Percentiles rank a stretch among this genome's conserved stretches.
These are phyloP conservation scores for Hyperoplus immaculatus DNA, from an alignment of 2,797 vertebrate species.

Conservation along the genomic window DNA sequence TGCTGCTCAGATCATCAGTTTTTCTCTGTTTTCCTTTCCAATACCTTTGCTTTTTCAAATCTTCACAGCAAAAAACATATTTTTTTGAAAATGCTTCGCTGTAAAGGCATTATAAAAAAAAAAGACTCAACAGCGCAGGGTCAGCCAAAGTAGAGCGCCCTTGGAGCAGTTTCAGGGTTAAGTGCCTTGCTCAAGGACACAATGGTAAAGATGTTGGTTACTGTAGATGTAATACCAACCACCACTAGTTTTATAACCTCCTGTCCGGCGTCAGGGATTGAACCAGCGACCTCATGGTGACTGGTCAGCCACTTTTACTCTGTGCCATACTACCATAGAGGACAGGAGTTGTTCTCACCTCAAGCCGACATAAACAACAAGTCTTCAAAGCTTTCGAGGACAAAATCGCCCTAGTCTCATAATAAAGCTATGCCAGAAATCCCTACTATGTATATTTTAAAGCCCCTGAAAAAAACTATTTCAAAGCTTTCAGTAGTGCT, in stretches of 20 bases:
- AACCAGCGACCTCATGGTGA: too few relatives aligned
- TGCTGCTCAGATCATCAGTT: not conserved
- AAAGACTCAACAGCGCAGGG: not conserved
- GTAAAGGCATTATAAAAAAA: not conserved
- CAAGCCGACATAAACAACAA: not conserved
- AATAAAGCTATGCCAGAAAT: not conserved
- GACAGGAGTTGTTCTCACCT: not conserved
- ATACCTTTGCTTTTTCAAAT: conserved; percentile 13
- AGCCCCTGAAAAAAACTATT: not conserved
- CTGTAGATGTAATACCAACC: too few relatives aligned
- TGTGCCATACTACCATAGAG: too few relatives aligned
- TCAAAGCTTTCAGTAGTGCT: not conserved
- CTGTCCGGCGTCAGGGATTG: too few relatives aligned
- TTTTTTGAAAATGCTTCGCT: not conserved
- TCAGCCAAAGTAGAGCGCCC: too few relatives aligned
- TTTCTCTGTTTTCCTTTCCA: conserved; percentile 2
- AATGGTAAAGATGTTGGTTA: too few relatives aligned
- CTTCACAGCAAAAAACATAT: not conserved
- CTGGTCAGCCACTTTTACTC: too few relatives aligned
- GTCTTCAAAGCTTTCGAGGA: not conserved
- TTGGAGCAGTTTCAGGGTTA: too few relatives aligned
- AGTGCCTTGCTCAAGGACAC: too few relatives aligned
- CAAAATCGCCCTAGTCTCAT: too few relatives aligned
- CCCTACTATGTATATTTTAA: not conserved
- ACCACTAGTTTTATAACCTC: too few relatives aligned